A percentile compares a stretch with the other conserved stretches of the same genome.
These are phyloP conservation scores for Ditula angustiorana DNA, from an alignment of 2,888 invertebrate species.

Conservation along the genomic window DNA sequence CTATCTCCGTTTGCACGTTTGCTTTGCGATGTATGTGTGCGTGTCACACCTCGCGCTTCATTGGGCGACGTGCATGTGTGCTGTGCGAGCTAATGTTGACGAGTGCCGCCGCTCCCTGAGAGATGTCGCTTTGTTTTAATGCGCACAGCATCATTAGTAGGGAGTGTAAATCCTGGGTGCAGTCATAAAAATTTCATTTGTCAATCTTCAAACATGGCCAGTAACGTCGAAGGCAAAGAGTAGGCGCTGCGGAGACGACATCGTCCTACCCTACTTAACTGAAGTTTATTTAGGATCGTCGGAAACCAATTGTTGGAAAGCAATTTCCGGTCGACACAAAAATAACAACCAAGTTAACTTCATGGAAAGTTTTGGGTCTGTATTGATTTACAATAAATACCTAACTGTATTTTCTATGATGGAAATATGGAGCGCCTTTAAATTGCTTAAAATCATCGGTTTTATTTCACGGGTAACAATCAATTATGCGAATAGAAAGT, in stretches of 20 bases:
- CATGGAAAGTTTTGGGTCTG: constrained; percentile 12
- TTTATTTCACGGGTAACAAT: neutral
- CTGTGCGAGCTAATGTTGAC: constrained; percentile 44
- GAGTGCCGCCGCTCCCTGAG: constrained; percentile 43
- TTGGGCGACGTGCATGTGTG: constrained; percentile 42
- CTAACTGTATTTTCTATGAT: neutral
- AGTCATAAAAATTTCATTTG: constrained; percentile 74
- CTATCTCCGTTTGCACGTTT: constrained; percentile 82
- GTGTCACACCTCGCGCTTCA: constrained; percentile 25
- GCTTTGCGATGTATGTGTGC: constrained; percentile 59
- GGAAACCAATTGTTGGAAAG: constrained; percentile 18
- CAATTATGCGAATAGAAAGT: no score
- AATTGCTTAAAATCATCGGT: no score
- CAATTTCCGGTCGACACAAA: constrained; percentile 22
- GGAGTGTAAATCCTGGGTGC: constrained; percentile 57
- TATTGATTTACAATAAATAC: constrained; percentile 22
- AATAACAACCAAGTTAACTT: constrained; percentile 29
- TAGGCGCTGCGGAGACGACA: constrained; percentile 20
- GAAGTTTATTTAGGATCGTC: constrained; percentile 27
- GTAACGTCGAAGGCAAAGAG: constrained; percentile 45
- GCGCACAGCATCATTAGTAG: constrained; percentile 62
- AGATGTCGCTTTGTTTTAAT: constrained; percentile 53
- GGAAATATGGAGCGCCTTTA: no score
- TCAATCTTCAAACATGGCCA: constrained; percentile 65
- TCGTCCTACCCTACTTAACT: neutral